phyloP scores from a whole-genome alignment of 2,888 invertebrate species.

The Trimorus sp. region DNA sequence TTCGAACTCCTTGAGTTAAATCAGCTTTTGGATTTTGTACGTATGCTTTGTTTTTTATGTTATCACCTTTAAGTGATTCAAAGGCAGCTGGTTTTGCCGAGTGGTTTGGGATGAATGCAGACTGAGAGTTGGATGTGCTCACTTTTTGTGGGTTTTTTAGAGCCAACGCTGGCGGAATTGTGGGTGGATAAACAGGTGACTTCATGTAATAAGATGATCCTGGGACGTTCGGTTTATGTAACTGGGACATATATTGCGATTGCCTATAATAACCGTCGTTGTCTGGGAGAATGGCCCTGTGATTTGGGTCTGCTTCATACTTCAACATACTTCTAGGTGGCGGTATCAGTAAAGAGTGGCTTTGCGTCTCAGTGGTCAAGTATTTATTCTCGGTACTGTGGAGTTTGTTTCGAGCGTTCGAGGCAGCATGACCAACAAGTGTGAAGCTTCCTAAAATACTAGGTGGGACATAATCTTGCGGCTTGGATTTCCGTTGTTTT shows the following conservation, averaged over 20 bases:
- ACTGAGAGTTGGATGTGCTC: slow-evolving; percentile 60
- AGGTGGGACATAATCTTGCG: slow-evolving; percentile 68
- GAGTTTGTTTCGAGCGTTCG: slow-evolving; percentile 83
- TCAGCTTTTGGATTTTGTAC: slow-evolving; percentile 70
- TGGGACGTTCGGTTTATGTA: slow-evolving; percentile 69
- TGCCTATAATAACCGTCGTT: slow-evolving; percentile 72
- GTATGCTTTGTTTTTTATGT: slow-evolving; percentile 70
- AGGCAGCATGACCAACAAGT: slow-evolving; percentile 84
- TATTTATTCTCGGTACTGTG: slow-evolving; percentile 40
- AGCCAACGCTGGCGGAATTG: slow-evolving; percentile 59
- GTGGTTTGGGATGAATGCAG: slow-evolving; percentile 68
- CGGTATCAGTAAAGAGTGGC: too few species aligned
- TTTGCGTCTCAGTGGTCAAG: too few species aligned
- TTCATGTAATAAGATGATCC: slow-evolving; percentile 73
- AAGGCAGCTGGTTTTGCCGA: slow-evolving; percentile 70
- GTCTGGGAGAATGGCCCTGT: slow-evolving; percentile 74
- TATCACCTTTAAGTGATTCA: slow-evolving; percentile 71
- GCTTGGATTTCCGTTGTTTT: slow-evolving; percentile 72
- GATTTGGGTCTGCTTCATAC: slow-evolving; percentile 75
- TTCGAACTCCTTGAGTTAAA: slow-evolving; percentile 53
- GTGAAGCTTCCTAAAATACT: slow-evolving; percentile 83
- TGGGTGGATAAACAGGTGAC: slow-evolving; percentile 64
- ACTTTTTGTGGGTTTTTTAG: slow-evolving; percentile 70
- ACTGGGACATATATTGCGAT: slow-evolving; percentile 69
- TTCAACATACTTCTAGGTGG: slow-evolving; percentile 75